Conservation (phyloP, 2,888 invertebrate genomes). For the Yponomeuta plumbellus region DNA sequence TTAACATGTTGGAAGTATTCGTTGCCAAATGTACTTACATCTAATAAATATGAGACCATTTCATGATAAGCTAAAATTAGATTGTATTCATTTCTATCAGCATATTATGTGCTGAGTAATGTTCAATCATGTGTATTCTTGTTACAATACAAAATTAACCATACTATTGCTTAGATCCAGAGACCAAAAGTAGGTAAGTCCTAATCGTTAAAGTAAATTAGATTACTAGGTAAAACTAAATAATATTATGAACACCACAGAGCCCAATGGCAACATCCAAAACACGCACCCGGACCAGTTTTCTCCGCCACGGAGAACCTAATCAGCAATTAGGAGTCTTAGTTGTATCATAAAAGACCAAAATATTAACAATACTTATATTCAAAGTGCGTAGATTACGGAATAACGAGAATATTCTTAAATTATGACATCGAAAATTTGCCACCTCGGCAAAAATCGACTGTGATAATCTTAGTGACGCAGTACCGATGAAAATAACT, state of each 20-base stretch:
- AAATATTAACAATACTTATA: background rate
- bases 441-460: slow-evolving; percentile 64
- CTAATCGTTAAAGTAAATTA: background rate
- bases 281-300: background rate
- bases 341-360: background rate
- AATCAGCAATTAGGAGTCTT: background rate
- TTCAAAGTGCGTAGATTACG: slow-evolving; percentile 5
- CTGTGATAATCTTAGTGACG: background rate
- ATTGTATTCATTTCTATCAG: background rate
- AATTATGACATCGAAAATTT: slow-evolving; percentile 56
- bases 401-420: slow-evolving; percentile 33
- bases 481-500: background rate
- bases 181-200: background rate
- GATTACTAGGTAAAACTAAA: background rate
- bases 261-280: background rate
- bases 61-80: background rate
- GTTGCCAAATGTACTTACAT: too few species aligned
- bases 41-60: too few species aligned
- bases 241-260: background rate
- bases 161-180: background rate
- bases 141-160: background rate
- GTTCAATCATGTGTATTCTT: background rate
- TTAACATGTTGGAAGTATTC: too few species aligned
- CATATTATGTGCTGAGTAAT: background rate
- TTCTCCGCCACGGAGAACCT: background rate